Conservation (phyloP, 2,888 invertebrate species). For the Harpalus rufipes region DNA sequence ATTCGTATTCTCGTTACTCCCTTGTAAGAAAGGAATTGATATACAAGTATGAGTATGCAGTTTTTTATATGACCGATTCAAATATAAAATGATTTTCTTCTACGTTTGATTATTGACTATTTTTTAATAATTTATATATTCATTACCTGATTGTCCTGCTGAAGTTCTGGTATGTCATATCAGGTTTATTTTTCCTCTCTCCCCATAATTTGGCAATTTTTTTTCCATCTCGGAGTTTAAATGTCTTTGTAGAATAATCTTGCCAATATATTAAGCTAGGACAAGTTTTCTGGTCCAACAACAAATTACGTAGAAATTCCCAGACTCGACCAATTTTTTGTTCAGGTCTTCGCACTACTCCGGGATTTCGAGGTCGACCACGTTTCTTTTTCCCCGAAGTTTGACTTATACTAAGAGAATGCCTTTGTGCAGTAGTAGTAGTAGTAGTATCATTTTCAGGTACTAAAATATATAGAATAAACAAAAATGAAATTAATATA, state of each 20-base stretch:
- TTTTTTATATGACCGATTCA: background rate
- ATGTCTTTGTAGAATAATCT: conserved; percentile 89
- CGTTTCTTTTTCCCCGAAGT: background rate
- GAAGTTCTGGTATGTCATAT: conserved; percentile 96
- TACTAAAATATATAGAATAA: too few relatives aligned
- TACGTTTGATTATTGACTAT: too few relatives aligned
- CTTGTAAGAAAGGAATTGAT: background rate
- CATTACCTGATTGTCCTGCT: conserved; percentile 90
- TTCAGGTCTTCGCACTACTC: conserved; percentile 70
- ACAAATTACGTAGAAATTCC: conserved; percentile 91
- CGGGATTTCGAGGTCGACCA: conserved; percentile 15
- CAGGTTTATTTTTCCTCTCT: conserved; percentile 88
- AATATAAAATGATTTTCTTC: too few relatives aligned
- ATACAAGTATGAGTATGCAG: too few relatives aligned
- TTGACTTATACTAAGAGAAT: too few relatives aligned
- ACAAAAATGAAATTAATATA: too few relatives aligned
- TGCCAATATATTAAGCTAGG: conserved; percentile 94
- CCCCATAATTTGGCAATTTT: conserved; percentile 94
- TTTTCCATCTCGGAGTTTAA: conserved; percentile 92
- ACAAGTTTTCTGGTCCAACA: conserved; percentile 86
- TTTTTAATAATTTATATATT: background rate
- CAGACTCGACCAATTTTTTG: conserved; percentile 80
- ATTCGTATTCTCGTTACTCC: too few relatives aligned
- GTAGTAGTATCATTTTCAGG: too few relatives aligned
- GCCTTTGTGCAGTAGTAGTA: too few relatives aligned